These are phyloP conservation scores for Microtus ochrogaster DNA, from an alignment of 2,113 vertebrate species.

Conservation along the genomic window DNA sequence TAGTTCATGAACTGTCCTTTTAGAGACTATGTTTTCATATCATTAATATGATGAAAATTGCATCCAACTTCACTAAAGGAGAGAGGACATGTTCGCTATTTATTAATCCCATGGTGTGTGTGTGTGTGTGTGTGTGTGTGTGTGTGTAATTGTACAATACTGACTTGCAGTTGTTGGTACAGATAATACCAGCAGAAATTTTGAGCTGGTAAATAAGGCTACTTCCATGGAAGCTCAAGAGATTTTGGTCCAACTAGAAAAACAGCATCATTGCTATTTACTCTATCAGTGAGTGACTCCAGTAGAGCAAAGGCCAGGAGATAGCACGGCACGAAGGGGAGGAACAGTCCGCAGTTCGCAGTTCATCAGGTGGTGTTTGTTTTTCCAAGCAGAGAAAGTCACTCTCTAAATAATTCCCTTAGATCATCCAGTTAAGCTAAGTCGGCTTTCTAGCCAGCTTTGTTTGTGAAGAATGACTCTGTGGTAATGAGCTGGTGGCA, in stretches of 20 bases:
- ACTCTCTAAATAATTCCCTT: conserved; percentile 81
- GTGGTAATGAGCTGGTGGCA: conserved; percentile 87
- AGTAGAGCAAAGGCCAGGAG: conserved; percentile 54
- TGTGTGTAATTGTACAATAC: conserved; percentile 1
- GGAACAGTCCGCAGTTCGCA: conserved; percentile 12
- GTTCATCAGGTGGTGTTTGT: conserved; percentile 59
- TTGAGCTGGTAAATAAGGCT: conserved; percentile 16
- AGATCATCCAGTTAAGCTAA: conserved; percentile 82
- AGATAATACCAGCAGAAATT: conserved; percentile 5
- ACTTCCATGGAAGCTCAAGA: conserved; percentile 18
- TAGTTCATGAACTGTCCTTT: neutral
- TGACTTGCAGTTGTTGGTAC: conserved; percentile 9
- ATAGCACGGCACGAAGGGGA: conserved; percentile 48
- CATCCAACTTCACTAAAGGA: conserved; percentile 2
- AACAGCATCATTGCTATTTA: neutral
- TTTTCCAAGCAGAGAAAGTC: conserved; percentile 79
- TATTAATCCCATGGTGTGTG: neutral
- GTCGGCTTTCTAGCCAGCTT: conserved; percentile 81
- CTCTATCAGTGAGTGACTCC: conserved; percentile 48
- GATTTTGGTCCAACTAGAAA: neutral
- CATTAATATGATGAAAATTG: neutral
- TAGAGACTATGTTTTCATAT: neutral
- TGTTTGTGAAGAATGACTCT: conserved; percentile 87
- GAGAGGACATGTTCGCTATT: neutral
- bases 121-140: neutral